phyloP scores from a whole-genome alignment of 2,888 invertebrate species.

The Zygothrica quintamaculata region DNA sequence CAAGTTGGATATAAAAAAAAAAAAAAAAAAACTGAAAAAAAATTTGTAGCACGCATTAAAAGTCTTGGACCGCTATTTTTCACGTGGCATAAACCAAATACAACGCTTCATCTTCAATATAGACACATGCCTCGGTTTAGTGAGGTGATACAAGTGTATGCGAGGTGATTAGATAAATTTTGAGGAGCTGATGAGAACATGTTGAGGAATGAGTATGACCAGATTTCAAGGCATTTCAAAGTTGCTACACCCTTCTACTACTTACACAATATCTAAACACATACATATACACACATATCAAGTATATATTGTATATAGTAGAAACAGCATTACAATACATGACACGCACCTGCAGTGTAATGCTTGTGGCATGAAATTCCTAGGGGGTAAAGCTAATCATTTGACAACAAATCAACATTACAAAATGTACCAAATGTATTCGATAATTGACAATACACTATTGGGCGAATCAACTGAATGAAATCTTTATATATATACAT shows the following conservation, averaged over 20 bases:
- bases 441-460: too few relatives aligned
- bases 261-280: not conserved
- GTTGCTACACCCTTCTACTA: slow-evolving; percentile 27
- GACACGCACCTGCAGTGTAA: not conserved
- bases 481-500: too few relatives aligned
- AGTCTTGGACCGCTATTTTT: slow-evolving; percentile 73
- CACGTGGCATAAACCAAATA: slow-evolving; percentile 68
- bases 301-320: slow-evolving; percentile 3
- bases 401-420: too few relatives aligned
- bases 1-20: slow-evolving; percentile 72
- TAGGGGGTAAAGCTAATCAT: too few relatives aligned
- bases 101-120: slow-evolving; percentile 43
- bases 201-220: slow-evolving; percentile 52
- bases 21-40: too few relatives aligned
- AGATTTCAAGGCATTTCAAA: slow-evolving; percentile 50
- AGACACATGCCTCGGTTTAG: slow-evolving; percentile 20
- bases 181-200: slow-evolving; percentile 60
- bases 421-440: too few relatives aligned
- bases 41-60: slow-evolving; percentile 69
- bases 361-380: too few relatives aligned
- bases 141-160: slow-evolving; percentile 11
- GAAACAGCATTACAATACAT: slow-evolving; percentile 11
- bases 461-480: too few relatives aligned
- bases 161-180: slow-evolving; percentile 59
- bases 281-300: slow-evolving; percentile 22